A percentile compares a stretch with the other conserved stretches of the same genome.
phyloP scores from a whole-genome alignment of 2,888 invertebrate genomes.

The Monoplex corrugatus region DNA sequence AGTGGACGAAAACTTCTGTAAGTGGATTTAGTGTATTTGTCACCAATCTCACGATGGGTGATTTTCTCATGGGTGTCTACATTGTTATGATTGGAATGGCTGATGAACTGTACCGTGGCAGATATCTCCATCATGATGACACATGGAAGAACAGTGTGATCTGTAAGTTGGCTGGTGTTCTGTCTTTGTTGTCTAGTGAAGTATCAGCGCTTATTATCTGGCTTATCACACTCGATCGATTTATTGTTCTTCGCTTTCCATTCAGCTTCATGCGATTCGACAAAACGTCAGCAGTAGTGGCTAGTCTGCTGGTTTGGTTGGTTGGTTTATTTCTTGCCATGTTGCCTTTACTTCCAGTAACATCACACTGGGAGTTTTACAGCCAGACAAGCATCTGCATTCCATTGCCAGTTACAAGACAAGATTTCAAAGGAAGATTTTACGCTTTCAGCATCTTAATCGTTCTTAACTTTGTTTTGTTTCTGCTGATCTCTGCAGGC shows the following conservation, averaged over 20 bases:
- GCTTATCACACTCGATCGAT: slow-evolving; percentile 86
- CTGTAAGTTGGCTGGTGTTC: slow-evolving; percentile 65
- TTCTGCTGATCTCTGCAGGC: slow-evolving; percentile 75
- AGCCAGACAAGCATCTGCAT: slow-evolving; percentile 76
- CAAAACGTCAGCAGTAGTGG: slow-evolving; percentile 61
- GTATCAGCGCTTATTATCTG: slow-evolving; percentile 85
- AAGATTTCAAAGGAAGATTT: slow-evolving; percentile 77
- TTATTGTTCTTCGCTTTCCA: slow-evolving; percentile 85
- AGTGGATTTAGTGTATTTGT: slow-evolving; percentile 46
- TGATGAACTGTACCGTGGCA: slow-evolving; percentile 62
- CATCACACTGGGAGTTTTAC: slow-evolving; percentile 69
- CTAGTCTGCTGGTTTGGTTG: slow-evolving; percentile 70
- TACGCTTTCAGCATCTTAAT: slow-evolving; percentile 78
- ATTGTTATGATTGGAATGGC: slow-evolving; percentile 63
- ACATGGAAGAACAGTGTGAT: slow-evolving; percentile 62
- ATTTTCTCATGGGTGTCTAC: slow-evolving; percentile 65
- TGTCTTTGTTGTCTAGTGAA: slow-evolving; percentile 83
- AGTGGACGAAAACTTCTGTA: background rate
- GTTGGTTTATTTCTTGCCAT: slow-evolving; percentile 68
- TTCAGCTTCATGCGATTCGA: slow-evolving; percentile 77
- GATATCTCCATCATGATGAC: slow-evolving; percentile 64
- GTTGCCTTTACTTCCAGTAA: slow-evolving; percentile 71
- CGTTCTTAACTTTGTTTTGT: slow-evolving; percentile 74
- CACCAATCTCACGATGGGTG: slow-evolving; percentile 50
- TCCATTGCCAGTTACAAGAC: slow-evolving; percentile 78